Evolutionary conservation across 2,888 invertebrate genomes (phyloP), one percentile per base, ranked within the genome.

Genomic region (Synergus laeviventris): DNA sequence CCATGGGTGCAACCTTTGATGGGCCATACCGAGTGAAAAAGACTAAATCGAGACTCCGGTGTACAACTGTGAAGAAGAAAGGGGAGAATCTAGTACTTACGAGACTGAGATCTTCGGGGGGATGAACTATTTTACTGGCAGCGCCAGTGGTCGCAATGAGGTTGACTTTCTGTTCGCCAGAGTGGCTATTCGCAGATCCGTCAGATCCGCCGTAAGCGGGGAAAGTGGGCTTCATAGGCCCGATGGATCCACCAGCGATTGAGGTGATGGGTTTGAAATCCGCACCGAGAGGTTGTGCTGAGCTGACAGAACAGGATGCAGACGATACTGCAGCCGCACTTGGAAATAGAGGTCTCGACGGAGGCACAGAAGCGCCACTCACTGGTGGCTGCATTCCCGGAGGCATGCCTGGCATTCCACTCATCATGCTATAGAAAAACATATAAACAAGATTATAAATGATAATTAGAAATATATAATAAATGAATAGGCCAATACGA

Each of bases 51-150:
- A 31, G 31, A 31, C 31, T 31, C 31, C 31, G 4, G 31, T 31
- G 31, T 31, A 31, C 31, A 31, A 31, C 4, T 31, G 31, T 31
- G 2, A 31, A 2, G 2, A n/a, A n/a, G 36, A 24, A 75, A 74
- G 2, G 11, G n/a, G 8, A 5, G 24, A 11, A 31, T 38, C n/a
- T 60, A 36, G 24, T 78, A 86, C 90, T 89, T 86, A 93, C 94
- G 91, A 94, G 86, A 42, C 98, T 98, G 75, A 97, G 94, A 91
- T 98, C 97, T 90, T 98, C 98, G 0, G 97, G 95, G 0, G 98
- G 98, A 91, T 98, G 98, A 84, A 98, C 94, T 76, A 98, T 98
- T 92, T 96, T 96, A 87, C 97, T 96, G 56, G 96, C 95, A 8
- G 97, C 95, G 61, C 96, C 96, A 8, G 96, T 95, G n/a, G 95